phyloP scores from a whole-genome alignment of 2,888 invertebrate species.

The Phyto melanocephala region DNA sequence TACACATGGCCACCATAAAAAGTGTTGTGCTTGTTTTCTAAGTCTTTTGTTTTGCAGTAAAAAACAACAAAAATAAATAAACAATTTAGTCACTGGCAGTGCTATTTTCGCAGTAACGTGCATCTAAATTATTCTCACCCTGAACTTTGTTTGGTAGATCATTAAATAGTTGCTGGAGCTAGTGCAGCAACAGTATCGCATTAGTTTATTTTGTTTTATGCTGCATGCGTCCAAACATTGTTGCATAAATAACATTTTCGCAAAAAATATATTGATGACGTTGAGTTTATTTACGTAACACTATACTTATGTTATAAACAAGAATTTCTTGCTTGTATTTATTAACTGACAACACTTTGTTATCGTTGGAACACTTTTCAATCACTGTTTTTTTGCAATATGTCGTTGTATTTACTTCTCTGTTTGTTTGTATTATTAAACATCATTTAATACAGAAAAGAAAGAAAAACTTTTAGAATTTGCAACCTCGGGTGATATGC shows the following conservation, averaged over 20 bases:
- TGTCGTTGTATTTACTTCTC: neutral
- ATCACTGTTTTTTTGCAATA: slow-evolving; percentile 18
- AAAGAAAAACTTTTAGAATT: too few species aligned
- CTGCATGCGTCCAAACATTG: slow-evolving; percentile 41
- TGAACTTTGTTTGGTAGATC: slow-evolving; percentile 37
- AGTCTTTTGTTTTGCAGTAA: slow-evolving; percentile 21
- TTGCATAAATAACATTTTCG: slow-evolving; percentile 36
- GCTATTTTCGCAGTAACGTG: neutral
- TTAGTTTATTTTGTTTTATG: neutral
- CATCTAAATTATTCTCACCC: slow-evolving; percentile 37
- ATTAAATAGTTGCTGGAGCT: neutral
- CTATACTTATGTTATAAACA: slow-evolving; percentile 2
- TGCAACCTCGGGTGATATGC: neutral
- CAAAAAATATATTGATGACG: slow-evolving; percentile 9
- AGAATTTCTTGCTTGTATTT: slow-evolving; percentile 9
- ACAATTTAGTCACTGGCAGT: slow-evolving; percentile 5
- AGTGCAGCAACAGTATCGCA: neutral
- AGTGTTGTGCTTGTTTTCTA: slow-evolving; percentile 18
- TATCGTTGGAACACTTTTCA: slow-evolving; percentile 18
- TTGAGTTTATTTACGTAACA: neutral
- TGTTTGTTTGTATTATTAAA: slow-evolving; percentile 32
- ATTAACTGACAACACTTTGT: slow-evolving; percentile 10
- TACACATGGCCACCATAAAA: neutral
- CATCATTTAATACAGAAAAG: slow-evolving; percentile 2
- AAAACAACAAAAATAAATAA: neutral